Evolutionary conservation across 2,797 vertebrate species (phyloP), one percentile per base, ranked within the genome.

Genomic region (Psittacula echo): DNA sequence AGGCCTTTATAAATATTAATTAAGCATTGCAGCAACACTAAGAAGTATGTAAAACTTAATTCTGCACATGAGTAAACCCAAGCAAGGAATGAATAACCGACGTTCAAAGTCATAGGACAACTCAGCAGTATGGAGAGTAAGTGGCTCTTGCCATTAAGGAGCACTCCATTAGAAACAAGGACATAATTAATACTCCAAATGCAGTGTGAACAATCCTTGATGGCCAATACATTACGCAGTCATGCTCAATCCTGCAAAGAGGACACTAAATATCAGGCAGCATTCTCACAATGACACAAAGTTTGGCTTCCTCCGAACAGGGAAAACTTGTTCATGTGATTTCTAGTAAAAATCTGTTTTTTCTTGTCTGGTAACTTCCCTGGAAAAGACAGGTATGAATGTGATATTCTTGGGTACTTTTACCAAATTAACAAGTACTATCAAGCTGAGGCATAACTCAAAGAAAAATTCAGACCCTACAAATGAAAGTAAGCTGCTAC

Each of bases 1-100:
- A 96, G 56, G 68, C 37, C 61, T 92, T 93, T 89, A 82, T 80
- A 95, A 96, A 93, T 96, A 96, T 91, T 94, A 96, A 95, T 94
- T 94, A 95, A 73, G 65, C 71, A 80, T 85, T 95, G 78, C 93
- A 94, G 50, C 93, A 94, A 82, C 83, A 42, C 74, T 74, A 74
- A 76, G 71, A 42, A 85, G 72, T 77, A 94, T 29, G 53, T 89
- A 93, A 94, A 96, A 95, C 87, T 89, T 94, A 94, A 94, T 85
- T 90, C 86, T 56, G 45, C 64, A 87, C 75, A 85, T 96, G 95
- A 96, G 90, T 94, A 97, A 96, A 94, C 83, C 94, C 94, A 93
- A 93, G 85, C 94, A 89, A 76, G 77, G 90, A 93, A 90, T 85
- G 93, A 96, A 45, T 91, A 91, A 76, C 71, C 48, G 51, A 72